Evolutionary conservation across 2,888 invertebrate species (phyloP).

Genomic region (Nemotelus pantherinus): DNA sequence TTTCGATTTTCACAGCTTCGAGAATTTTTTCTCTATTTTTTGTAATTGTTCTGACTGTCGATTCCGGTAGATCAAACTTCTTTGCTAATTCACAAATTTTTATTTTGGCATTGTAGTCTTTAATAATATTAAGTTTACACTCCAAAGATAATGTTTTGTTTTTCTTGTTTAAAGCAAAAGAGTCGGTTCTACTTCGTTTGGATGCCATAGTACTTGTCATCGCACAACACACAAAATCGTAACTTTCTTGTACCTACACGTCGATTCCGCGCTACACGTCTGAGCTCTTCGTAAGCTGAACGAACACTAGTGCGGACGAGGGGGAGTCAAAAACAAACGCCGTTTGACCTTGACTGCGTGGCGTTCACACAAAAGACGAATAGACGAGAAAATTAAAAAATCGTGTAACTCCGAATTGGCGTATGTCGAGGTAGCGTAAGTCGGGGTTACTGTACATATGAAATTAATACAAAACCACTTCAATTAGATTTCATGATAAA

Average conservation of each 20-base stretch:
- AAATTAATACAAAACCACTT: background rate
- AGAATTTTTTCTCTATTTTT: conserved; percentile 3
- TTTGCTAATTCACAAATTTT: conserved; percentile 36
- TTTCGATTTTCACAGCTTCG: conserved; percentile 35
- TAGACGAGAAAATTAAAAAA: conserved; percentile 3
- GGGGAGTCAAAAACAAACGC: background rate
- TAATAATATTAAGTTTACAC: conserved; percentile 22
- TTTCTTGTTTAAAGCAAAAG: conserved; percentile 14
- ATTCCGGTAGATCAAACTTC: conserved; percentile 31
- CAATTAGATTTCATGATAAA: too few species aligned
- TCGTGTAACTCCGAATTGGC: conserved; percentile 5
- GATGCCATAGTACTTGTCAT: background rate
- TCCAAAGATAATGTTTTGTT: conserved; percentile 33
- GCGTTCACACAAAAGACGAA: background rate
- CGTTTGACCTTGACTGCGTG: background rate
- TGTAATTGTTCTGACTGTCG: conserved; percentile 26
- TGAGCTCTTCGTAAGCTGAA: conserved; percentile 1
- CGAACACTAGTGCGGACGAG: background rate
- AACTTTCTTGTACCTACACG: background rate
- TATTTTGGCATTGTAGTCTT: conserved; percentile 2
- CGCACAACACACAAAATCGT: conserved; percentile 6
- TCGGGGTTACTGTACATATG: background rate
- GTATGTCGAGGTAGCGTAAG: conserved; percentile 2
- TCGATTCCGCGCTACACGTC: conserved; percentile 2
- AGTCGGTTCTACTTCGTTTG: conserved; percentile 12